phyloP scores from a whole-genome alignment of 2,113 vertebrate genomes.

The Scytalopus superciliaris region DNA sequence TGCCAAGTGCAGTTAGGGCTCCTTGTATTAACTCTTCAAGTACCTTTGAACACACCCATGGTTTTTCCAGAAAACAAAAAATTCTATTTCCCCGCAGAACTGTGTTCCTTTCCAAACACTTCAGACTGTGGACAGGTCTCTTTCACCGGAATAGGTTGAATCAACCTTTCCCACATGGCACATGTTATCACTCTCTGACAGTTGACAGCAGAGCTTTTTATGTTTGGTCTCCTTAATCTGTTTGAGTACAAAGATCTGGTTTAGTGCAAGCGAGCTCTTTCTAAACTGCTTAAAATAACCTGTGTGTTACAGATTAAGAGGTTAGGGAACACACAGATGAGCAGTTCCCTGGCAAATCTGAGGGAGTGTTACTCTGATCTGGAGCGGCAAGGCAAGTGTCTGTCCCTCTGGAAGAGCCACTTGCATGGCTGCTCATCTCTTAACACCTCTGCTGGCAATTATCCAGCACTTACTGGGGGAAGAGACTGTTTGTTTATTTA shows the following conservation, averaged over 20 bases:
- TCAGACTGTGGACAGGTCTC: background rate
- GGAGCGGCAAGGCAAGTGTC: background rate
- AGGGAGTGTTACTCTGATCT: background rate
- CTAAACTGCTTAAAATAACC: conserved; percentile 23
- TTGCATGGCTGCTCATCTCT: background rate
- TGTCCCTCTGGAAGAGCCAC: conserved; percentile 18
- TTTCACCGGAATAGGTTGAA: background rate
- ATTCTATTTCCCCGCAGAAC: background rate
- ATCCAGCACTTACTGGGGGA: background rate
- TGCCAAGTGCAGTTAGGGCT: background rate
- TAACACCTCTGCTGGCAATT: conserved; percentile 14
- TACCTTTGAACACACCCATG: background rate
- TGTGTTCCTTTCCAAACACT: background rate
- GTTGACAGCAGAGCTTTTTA: conserved; percentile 13
- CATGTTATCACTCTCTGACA: background rate
- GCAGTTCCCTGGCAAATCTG: background rate
- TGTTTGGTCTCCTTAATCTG: conserved; percentile 30
- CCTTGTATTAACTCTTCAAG: background rate
- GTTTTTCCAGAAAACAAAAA: background rate
- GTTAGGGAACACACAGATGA: background rate
- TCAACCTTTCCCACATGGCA: background rate
- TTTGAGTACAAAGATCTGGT: conserved; percentile 22
- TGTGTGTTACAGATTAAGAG: background rate
- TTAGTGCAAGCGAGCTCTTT: conserved; percentile 17
- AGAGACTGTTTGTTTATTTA: background rate